A percentile compares a stretch with the other conserved stretches of the same genome.
Evolutionary conservation across 2,797 vertebrate genomes (phyloP).

Genomic region (Scyliorhinus canicula): DNA sequence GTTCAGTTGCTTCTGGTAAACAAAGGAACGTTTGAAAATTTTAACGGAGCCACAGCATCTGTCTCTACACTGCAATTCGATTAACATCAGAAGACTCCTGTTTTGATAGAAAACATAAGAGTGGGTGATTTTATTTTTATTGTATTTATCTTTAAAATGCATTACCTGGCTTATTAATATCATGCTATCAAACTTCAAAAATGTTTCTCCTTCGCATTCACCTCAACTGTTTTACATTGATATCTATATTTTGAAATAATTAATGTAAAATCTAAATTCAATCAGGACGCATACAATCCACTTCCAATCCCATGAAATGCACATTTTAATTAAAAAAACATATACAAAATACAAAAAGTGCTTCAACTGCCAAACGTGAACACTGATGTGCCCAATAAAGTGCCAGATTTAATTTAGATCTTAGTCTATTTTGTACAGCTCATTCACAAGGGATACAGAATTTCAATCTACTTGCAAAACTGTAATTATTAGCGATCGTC

Average conservation of each 20-base stretch:
- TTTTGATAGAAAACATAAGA: not conserved
- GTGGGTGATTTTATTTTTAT: not conserved
- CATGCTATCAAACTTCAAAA: too few relatives aligned
- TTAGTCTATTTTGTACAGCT: conserved; percentile 12
- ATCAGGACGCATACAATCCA: not conserved
- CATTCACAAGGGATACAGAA: not conserved
- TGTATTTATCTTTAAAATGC: not conserved
- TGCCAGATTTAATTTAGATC: conserved; percentile 36
- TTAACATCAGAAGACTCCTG: not conserved
- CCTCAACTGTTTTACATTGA: not conserved
- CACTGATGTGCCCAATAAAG: conserved; percentile 26
- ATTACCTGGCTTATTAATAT: not conserved
- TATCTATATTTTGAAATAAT: not conserved
- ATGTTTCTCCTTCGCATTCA: not conserved
- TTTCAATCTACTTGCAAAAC: conserved; percentile 34
- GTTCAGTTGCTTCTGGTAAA: not conserved
- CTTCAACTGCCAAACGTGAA: not conserved
- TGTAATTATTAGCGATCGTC: conserved; percentile 29
- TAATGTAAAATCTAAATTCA: not conserved
- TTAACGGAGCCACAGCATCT: not conserved
- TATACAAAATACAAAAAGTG: not conserved
- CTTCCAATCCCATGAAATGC: not conserved
- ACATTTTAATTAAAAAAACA: not conserved
- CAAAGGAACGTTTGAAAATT: not conserved
- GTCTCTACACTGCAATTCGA: not conserved